Percentiles rank a stretch among this genome's conserved stretches.
phyloP scores from a whole-genome alignment of 2,113 vertebrate species.

The Hiodon tergisus region DNA sequence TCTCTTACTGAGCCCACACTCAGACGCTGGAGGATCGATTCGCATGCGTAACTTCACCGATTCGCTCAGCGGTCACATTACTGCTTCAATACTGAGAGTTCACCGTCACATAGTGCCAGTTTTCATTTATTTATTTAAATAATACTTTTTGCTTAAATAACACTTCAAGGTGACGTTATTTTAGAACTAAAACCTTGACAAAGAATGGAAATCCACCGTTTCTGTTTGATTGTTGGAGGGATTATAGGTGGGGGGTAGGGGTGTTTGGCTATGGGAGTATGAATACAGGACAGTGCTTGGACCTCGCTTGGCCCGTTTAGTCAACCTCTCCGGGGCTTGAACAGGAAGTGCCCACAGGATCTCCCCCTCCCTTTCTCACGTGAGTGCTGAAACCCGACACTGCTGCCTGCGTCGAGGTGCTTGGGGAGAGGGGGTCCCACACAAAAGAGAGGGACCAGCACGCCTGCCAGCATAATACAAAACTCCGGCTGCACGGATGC shows the following conservation, averaged over 20 bases:
- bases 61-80: too few species aligned
- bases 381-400: conserved; percentile 56
- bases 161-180: background rate
- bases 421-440: conserved; percentile 35
- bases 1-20: too few species aligned
- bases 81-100: too few species aligned
- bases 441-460: conserved; percentile 20
- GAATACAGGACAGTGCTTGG: conserved; percentile 34
- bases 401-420: conserved; percentile 42
- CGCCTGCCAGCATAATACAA: background rate
- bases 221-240: conserved; percentile 30
- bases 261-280: too few species aligned
- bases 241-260: too few species aligned
- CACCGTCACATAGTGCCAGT: too few species aligned
- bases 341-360: conserved; percentile 69
- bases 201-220: conserved; percentile 3
- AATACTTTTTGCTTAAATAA: too few species aligned
- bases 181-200: background rate
- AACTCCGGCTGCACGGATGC: too few species aligned
- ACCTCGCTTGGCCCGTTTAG: conserved; percentile 17
- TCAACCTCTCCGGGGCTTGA: conserved; percentile 58
- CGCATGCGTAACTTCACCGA: too few species aligned
- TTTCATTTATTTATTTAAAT: too few species aligned
- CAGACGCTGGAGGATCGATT: too few species aligned
- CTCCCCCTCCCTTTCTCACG: conserved; percentile 51